Evolutionary conservation across 2,797 vertebrate genomes (phyloP).

Genomic region (Oreochromis mossambicus): DNA sequence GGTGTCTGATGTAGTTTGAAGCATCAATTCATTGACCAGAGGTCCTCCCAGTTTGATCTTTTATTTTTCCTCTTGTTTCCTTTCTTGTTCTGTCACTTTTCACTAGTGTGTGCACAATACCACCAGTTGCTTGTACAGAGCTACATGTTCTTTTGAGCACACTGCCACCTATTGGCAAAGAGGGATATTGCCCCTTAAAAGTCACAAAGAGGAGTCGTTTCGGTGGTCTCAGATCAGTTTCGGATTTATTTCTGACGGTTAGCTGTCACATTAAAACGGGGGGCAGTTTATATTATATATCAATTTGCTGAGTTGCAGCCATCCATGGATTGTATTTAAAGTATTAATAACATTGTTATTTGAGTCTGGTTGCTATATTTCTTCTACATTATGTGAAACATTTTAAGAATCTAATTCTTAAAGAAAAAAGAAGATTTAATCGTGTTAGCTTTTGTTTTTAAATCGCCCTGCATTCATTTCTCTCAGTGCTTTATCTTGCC

Average conservation of each 20-base stretch:
- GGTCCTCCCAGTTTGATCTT: constrained; percentile 57
- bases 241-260: constrained; percentile 17
- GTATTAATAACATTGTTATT: constrained; percentile 64
- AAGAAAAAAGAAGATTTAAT: constrained; percentile 52
- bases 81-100: constrained; percentile 56
- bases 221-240: constrained; percentile 23
- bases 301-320: constrained; percentile 39
- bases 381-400: constrained; percentile 57
- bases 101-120: constrained; percentile 13
- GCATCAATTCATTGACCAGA: not conserved
- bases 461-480: constrained; percentile 48
- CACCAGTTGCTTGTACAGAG: constrained; percentile 39
- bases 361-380: constrained; percentile 48
- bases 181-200: constrained; percentile 48
- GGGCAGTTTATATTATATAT: constrained; percentile 38
- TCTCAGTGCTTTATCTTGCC: constrained; percentile 31
- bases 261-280: constrained; percentile 29
- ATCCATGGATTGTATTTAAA: constrained; percentile 59
- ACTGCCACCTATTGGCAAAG: constrained; percentile 74
- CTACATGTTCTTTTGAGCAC: constrained; percentile 62
- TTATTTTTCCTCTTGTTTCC: constrained; percentile 18
- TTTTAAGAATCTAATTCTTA: constrained; percentile 75
- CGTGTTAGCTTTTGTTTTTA: constrained; percentile 60
- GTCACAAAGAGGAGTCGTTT: constrained; percentile 19
- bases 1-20: constrained; percentile 1